Evolutionary conservation across 2,888 invertebrate species (phyloP), one percentile per base, ranked within the genome.

Genomic region (Scrobipalpa atriplicella): DNA sequence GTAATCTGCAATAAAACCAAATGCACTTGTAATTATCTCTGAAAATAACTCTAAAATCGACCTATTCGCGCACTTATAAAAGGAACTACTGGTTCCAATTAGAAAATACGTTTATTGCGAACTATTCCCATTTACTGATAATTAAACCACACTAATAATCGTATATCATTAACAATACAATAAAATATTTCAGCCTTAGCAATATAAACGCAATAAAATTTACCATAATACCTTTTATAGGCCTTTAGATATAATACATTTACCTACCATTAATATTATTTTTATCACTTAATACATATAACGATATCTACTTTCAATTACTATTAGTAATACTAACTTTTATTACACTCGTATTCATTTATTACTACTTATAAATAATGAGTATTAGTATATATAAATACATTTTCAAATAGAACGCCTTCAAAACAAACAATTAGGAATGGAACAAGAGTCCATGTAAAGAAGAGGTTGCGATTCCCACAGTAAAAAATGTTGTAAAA

Each of bases 151-250:
- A 66, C 66, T 66, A 66, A 69, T 72, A 70, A 60, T 70, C 72
- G 66, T 71, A 68, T 73, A 71, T 72, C 72, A 76, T 72, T 72
- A 74, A 71, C 68, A 54, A 70, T 69, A 77, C 72, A 76, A 78
- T 79, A 77, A 80, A 78, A 80, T 75, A 73, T 75, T 76, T 78
- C 74, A 79, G 71, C 69, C 66, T 66, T 66, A 68, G 69, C 70
- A 66, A 78, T 81, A 79, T 75, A 80, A 81, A 79, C 71, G 78
- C 75, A 76, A 83, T 86, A 79, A 86, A 86, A 81, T 70, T 63
- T 66, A 67, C 60, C 69, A 72, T 82, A 81, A 84, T 80, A 78
- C 77, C 77, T 78, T 82, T 83, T 81, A 84, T 78, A 71, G 72
- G 65, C 77, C 77, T 75, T 75, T 62, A 79, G 79, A 78, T 78